phyloP scores from a whole-genome alignment of 1,140 invertebrate species.

The Lerema accius region DNA sequence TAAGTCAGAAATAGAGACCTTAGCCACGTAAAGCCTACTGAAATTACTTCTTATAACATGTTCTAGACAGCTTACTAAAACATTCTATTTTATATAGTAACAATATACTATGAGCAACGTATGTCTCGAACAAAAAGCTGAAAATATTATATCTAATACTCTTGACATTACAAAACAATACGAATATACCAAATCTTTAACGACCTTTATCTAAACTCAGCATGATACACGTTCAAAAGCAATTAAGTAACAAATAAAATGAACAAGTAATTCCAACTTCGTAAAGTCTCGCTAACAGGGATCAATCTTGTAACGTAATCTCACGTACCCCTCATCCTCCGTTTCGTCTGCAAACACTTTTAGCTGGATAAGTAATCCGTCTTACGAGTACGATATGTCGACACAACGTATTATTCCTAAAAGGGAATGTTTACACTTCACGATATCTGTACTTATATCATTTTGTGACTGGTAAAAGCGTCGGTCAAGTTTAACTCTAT shows the following conservation, averaged over 20 bases:
- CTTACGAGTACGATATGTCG: slow-evolving; percentile 1
- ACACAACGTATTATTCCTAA: neutral
- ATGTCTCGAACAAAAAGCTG: no score
- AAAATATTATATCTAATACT: no score
- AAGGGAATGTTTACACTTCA: neutral
- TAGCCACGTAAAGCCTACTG: no score
- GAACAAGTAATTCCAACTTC: neutral
- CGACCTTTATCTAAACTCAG: neutral
- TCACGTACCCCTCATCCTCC: neutral
- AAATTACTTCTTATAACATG: no score
- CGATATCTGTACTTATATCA: neutral
- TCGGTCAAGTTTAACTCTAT: no score
- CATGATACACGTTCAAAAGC: neutral
- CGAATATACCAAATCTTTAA: no score
- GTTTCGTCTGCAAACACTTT: slow-evolving; percentile 20
- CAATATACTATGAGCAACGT: no score
- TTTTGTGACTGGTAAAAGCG: no score
- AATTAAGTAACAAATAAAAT: neutral
- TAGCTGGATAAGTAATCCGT: slow-evolving; percentile 24
- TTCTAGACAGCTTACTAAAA: no score
- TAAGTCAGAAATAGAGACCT: no score
- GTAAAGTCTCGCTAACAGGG: slow-evolving; percentile 7
- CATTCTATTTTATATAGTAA: no score
- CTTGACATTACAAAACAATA: no score
- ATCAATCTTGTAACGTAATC: slow-evolving; percentile 19